Percentiles rank a stretch among this genome's conserved stretches.
phyloP scores from a whole-genome alignment of 2,888 invertebrate species.

The Tipula vernalis region DNA sequence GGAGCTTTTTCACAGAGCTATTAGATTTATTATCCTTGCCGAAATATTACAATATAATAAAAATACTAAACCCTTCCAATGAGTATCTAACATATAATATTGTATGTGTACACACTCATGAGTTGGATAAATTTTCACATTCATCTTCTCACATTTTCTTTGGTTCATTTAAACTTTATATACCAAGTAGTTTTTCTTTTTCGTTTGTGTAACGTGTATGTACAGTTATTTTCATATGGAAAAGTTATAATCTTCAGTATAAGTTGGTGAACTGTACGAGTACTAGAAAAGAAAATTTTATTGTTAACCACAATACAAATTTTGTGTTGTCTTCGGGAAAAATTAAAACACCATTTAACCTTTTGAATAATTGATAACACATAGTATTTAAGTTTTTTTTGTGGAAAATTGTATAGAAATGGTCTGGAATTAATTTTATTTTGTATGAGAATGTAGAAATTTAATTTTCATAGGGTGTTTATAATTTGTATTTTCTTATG shows the following conservation, averaged over 20 bases:
- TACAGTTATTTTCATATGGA: background rate
- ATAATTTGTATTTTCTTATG: too few species aligned
- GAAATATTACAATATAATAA: background rate
- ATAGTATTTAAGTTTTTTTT: background rate
- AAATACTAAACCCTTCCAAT: background rate
- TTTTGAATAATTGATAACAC: slow-evolving; percentile 4
- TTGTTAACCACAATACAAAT: background rate
- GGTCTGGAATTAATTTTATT: background rate
- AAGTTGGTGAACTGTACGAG: background rate
- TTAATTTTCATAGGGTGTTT: too few species aligned
- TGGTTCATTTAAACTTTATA: background rate
- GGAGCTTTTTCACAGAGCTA: background rate
- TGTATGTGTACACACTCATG: background rate
- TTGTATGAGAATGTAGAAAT: too few species aligned
- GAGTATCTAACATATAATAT: background rate
- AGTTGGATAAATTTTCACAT: slow-evolving; percentile 4
- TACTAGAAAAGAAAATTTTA: background rate
- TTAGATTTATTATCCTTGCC: background rate
- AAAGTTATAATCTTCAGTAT: background rate
- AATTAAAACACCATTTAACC: background rate
- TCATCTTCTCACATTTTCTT: slow-evolving; percentile 4
- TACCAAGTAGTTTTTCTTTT: background rate
- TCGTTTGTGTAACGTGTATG: background rate
- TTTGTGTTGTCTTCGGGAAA: background rate
- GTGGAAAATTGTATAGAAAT: background rate